Base-by-base conservation (phyloP, 1,140 invertebrate species). In the Hestina assimilis region DNA sequence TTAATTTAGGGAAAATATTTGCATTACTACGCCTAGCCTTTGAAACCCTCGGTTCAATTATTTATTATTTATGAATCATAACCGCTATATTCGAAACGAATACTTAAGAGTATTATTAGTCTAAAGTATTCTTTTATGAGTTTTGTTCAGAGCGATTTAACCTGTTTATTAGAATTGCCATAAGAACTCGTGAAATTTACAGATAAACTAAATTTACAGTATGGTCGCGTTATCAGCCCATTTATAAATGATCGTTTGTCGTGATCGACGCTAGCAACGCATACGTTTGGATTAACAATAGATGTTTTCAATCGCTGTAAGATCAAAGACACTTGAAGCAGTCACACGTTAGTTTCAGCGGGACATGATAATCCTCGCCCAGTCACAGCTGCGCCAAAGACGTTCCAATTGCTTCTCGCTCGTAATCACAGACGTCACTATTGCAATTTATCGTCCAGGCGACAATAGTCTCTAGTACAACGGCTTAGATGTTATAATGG, bases 1-100 rank as follows among this genome's bases (percentile, higher is more conserved):
- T 29, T 45, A 55, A 50, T 55, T 43, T 43, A 55, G 43, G 31
- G 14, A 8, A 59, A 60, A 54, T 60, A 60, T 60, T 53, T 59
- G 15, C 45, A 20, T 50, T 47, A 26, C 47, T 51, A 33, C 41
- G 51, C 17, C 40, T 7, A 28, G 51, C 14, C 41, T 54, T 31
- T 24, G 17, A 35, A 43, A 43, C 33, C 28, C 28, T 46, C 19
- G 52, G 11, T 54, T 54, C 45, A 54, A 45, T 45, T 45, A n/a
- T n/a, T n/a, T n/a, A 54, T 54, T 45, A 54, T 45, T 54, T 45
- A 46, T 45, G 52, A 43, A 54, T 54, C 20, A 20, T 45, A 38
- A 53, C 40, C 40, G 14, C 24, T 29, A 24, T 43, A 53, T 53
- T 40, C 38, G 24, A 42, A 42, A 53, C 51, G 33, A 53, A 53